Evolutionary conservation across 92 coral and sea anemone genomes (phyloP), one percentile per base, ranked within the genome.

Genomic region (Phenganax stokvisi): DNA sequence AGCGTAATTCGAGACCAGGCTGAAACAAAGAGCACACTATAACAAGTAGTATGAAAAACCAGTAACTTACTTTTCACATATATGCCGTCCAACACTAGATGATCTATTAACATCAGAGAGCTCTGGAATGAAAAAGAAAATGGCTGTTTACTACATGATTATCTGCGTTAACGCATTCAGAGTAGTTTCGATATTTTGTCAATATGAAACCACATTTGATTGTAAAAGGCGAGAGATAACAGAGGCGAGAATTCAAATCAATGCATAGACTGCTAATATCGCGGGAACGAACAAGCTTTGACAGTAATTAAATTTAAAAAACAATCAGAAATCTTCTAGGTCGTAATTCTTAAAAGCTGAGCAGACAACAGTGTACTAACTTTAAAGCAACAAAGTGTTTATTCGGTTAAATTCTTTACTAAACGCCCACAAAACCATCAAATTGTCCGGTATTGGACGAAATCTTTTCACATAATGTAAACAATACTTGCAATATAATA

Each of bases 361-460:
- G 3, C 25, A 13, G 67, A 17, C 67, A 13, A 61, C 67, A 64
- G 70, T 64, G 37, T 17, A 28, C 70, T 64, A 64, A 64, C 70
- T 64, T 8, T n/a, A 44, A 64, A 64, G 16, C 16, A 11, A 68
- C 53, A 37, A 68, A 57, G 15, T 12, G 25, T 25, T 56, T 12
- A 31, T 54, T 30, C 29, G 80, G 28, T 56, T 75, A 10, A 75
- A 29, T 52, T n/a, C 44, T 76, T 27, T 11, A 76, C 54, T 68
- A 3, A 13, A 37, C 55, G 27, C 58, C 81, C 81, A 53, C 81
- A 76, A 30, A 76, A 76, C 81, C 81, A 60, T 55, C 53, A 60
- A 59, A 76, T 44, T 4, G 12, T 3, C 62, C 1, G 1, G 51
- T 63, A 75, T n/a, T 75, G 51, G 62, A 25, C 51, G 64, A 25